A percentile compares a stretch with the other conserved stretches of the same genome.
phyloP scores from a whole-genome alignment of 2,888 invertebrate genomes.

The Dicyrtomina minuta region DNA sequence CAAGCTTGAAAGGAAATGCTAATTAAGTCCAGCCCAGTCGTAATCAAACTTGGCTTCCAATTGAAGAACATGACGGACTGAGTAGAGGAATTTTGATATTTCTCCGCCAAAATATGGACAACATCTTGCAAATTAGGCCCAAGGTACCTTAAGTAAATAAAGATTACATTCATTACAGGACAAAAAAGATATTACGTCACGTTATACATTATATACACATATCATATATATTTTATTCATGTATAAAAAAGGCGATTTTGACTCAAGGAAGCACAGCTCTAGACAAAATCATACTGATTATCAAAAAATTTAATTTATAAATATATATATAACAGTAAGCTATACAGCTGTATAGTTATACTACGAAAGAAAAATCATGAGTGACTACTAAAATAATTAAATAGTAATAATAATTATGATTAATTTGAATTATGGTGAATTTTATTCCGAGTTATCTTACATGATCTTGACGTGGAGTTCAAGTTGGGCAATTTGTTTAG shows the following conservation, averaged over 20 bases:
- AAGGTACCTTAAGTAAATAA: constrained; percentile 54
- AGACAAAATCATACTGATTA: neutral
- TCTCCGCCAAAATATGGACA: constrained; percentile 52
- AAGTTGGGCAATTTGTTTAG: constrained; percentile 64
- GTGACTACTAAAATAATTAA: too few relatives aligned
- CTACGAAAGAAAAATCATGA: neutral
- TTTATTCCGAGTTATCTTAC: too few relatives aligned
- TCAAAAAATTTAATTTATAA: neutral
- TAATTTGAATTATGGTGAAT: too few relatives aligned
- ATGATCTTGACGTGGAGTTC: constrained; percentile 67
- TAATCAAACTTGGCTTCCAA: constrained; percentile 65
- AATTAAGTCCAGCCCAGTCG: constrained; percentile 53
- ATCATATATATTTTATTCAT: neutral
- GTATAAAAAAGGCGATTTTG: too few relatives aligned
- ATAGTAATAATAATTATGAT: too few relatives aligned
- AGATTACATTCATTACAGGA: too few relatives aligned
- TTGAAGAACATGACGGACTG: constrained; percentile 63
- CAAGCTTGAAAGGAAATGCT: constrained; percentile 67
- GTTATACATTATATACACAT: too few relatives aligned
- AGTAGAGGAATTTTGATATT: constrained; percentile 34
- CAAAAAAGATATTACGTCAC: too few relatives aligned
- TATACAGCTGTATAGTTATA: neutral
- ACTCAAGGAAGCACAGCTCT: neutral
- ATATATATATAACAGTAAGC: neutral
- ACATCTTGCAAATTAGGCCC: constrained; percentile 62